Conservation (phyloP, 2,797 vertebrate genomes). For the Enteromius viviparus region DNA sequence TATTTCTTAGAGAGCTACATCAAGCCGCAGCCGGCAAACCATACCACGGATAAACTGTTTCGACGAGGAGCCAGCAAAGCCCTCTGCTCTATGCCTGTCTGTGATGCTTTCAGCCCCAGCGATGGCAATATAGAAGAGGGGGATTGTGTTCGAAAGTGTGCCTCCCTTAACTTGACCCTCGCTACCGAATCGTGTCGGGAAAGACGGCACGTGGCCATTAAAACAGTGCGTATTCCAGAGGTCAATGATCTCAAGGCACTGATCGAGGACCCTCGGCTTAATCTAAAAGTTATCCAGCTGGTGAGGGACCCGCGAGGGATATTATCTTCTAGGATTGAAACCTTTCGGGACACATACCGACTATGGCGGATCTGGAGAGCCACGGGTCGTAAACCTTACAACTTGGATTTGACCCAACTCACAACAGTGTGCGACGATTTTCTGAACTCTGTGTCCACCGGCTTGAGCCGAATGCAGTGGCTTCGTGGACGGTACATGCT, state of each 20-base stretch:
- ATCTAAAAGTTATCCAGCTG: slow-evolving; percentile 91
- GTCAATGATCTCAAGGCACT: slow-evolving; percentile 84
- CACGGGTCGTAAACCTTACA: slow-evolving; percentile 88
- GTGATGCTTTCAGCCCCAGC: slow-evolving; percentile 71
- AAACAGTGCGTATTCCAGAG: slow-evolving; percentile 88
- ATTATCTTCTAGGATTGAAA: slow-evolving; percentile 89
- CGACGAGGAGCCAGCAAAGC: slow-evolving; percentile 89
- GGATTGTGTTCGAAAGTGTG: slow-evolving; percentile 86
- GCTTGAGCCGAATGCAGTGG: slow-evolving; percentile 82
- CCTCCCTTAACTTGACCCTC: slow-evolving; percentile 84
- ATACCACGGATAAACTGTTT: slow-evolving; percentile 88
- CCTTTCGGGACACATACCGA: slow-evolving; percentile 89
- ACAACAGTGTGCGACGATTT: slow-evolving; percentile 89
- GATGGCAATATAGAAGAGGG: slow-evolving; percentile 85
- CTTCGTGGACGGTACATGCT: slow-evolving; percentile 91
- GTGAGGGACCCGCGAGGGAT: slow-evolving; percentile 91
- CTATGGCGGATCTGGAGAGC: slow-evolving; percentile 93
- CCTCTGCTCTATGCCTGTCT: slow-evolving; percentile 85
- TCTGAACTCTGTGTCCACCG: slow-evolving; percentile 85
- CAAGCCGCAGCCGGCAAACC: slow-evolving; percentile 85
- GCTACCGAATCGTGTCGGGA: slow-evolving; percentile 83
- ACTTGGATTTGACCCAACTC: slow-evolving; percentile 87
- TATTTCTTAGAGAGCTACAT: slow-evolving; percentile 92
- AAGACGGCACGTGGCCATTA: slow-evolving; percentile 86
- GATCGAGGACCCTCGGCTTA: slow-evolving; percentile 87